Evolutionary conservation across 2,113 vertebrate genomes (phyloP), one percentile per base, ranked within the genome.

Genomic region (Ceuthmochares aereus): DNA sequence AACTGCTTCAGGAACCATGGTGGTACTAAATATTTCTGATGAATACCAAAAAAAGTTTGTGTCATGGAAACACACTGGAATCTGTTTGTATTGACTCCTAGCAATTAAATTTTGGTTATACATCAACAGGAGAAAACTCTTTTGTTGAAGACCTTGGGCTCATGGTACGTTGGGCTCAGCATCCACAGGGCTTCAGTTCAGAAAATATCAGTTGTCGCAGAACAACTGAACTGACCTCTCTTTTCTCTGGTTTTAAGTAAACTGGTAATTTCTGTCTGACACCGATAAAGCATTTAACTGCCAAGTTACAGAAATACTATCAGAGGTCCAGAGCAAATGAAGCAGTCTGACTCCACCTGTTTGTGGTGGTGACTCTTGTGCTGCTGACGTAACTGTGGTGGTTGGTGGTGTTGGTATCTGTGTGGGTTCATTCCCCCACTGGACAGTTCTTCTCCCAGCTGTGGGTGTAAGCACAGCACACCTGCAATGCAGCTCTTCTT

Each of bases 361-460:
- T 32, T 42, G 23, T 14, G 62, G 29, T 30, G 73, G 26, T 63
- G 74, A 67, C 42, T 90, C 62, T 42, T 56, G 68, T 14, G 54
- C 7, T 0, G 1, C 14, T 85, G 70, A 25, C 45, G 13, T 25
- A 42, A 27, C 84, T 45, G 51, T 0, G 23, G 36, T 68, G 74
- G 60, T 8, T 70, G 77, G 6, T 72, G 27, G 18, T 47, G 74
- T 8, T 82, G 81, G 52, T 30, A 36, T 74, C 26, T 42, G 60
- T 3, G 9, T 30, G 49, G 43, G 12, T 64, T 90, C 55, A 5
- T 45, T 59, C 43, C 43, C 62, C 8, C 4, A 6, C 12, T 17
- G 16, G 30, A 54, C 12, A 4, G 45, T 26, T 92, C 91, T 62
- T 51, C 73, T 88, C 64, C 85, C 26, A 17, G 66, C 74, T 60